Percentiles rank a stretch among this genome's conserved stretches.
phyloP scores from a whole-genome alignment of 2,113 vertebrate genomes.

The Clarias gariepinus region DNA sequence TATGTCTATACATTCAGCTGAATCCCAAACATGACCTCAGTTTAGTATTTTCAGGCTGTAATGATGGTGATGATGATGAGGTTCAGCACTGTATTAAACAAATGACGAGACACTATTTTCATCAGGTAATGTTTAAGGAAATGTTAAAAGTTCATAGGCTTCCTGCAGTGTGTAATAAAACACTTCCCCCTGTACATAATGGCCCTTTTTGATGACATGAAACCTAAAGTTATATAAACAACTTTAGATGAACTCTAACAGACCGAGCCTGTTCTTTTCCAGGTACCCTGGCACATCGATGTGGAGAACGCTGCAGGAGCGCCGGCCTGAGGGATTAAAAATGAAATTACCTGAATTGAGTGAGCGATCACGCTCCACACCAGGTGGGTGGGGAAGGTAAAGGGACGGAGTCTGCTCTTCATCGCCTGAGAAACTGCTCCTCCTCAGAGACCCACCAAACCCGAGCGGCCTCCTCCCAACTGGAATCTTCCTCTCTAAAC shows the following conservation, averaged over 20 bases:
- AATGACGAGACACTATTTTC: neutral
- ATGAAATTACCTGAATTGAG: constrained; percentile 88
- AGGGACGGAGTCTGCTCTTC: constrained; percentile 88
- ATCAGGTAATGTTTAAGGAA: neutral
- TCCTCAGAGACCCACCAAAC: constrained; percentile 83
- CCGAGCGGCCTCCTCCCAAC: constrained; percentile 89
- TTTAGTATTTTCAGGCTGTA: neutral
- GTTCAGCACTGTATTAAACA: neutral
- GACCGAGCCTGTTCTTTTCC: neutral
- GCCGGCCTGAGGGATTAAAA: constrained; percentile 51
- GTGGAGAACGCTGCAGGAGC: constrained; percentile 14
- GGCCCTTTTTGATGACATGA: neutral
- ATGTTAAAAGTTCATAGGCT: neutral
- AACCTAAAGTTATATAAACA: neutral
- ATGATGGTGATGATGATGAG: neutral
- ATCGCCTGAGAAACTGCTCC: constrained; percentile 89
- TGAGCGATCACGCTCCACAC: constrained; percentile 81
- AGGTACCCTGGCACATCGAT: neutral
- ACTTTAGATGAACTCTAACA: neutral
- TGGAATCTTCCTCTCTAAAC: constrained; percentile 95
- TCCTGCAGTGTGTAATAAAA: neutral
- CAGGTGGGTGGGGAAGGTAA: constrained; percentile 80
- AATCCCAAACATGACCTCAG: neutral
- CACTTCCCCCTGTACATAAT: neutral
- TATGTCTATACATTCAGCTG: neutral